Evolutionary conservation across 2,888 invertebrate species (phyloP).

Genomic region (Himalopsyche japonica): DNA sequence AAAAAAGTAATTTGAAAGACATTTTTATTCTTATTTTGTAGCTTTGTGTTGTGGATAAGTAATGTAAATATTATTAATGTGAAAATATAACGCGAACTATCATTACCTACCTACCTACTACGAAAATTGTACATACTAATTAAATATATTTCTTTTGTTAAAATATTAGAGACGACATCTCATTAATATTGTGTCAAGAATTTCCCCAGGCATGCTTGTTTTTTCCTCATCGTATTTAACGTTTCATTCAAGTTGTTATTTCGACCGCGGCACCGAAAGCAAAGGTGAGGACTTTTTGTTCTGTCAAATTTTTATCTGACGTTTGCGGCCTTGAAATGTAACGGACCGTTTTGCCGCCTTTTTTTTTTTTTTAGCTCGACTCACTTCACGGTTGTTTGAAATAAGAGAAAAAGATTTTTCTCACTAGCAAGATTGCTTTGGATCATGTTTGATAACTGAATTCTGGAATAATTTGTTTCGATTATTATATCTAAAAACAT

Average conservation of each 20-base stretch:
- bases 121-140: background rate
- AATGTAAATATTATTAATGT: no score
- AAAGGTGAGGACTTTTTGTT: conserved; percentile 7
- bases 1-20: no score
- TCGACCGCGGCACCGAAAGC: conserved; percentile 10
- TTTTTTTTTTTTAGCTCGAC: background rate
- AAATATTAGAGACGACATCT: background rate
- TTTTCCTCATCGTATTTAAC: conserved; percentile 6
- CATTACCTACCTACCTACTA: background rate
- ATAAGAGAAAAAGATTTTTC: background rate
- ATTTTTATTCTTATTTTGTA: no score
- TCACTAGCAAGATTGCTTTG: background rate
- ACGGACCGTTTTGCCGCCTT: conserved; percentile 23
- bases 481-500: background rate
- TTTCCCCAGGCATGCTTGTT: conserved; percentile 1
- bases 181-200: background rate
- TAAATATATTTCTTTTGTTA: background rate
- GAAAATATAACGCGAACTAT: background rate
- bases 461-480: background rate
- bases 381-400: background rate
- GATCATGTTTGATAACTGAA: background rate
- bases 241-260: conserved; percentile 31
- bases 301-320: conserved; percentile 3
- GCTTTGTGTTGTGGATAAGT: no score
- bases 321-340: conserved; percentile 29